phyloP scores from a whole-genome alignment of 2,888 invertebrate genomes.

The Drosophila pegasa region DNA sequence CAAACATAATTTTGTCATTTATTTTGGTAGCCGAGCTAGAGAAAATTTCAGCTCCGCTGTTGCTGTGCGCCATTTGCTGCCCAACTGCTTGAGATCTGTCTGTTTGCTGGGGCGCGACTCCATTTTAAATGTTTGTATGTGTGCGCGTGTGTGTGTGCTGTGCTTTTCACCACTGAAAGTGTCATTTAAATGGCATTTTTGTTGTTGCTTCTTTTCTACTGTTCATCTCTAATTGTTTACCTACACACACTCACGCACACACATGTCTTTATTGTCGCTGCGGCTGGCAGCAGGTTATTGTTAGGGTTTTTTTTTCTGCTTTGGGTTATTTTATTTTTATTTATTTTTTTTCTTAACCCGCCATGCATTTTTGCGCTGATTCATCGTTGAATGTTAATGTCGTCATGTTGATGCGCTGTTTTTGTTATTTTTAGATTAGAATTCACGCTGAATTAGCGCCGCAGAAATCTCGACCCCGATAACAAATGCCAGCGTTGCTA shows the following conservation, averaged over 20 bases:
- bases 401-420: constrained; percentile 49
- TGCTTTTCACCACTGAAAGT: constrained; percentile 72
- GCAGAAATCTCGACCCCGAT: constrained; percentile 17
- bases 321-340: background rate
- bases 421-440: constrained; percentile 41
- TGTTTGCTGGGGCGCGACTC: constrained; percentile 49
- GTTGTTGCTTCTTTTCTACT: constrained; percentile 33
- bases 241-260: constrained; percentile 24
- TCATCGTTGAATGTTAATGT: constrained; percentile 59
- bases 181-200: constrained; percentile 63
- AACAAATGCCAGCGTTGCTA: background rate
- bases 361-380: constrained; percentile 63
- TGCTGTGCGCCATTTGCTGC: constrained; percentile 19
- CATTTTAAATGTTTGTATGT: constrained; percentile 36
- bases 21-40: constrained; percentile 42
- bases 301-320: constrained; percentile 19
- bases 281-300: constrained; percentile 31
- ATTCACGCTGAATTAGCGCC: constrained; percentile 28
- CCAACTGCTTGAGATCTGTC: constrained; percentile 38
- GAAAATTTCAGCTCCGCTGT: constrained; percentile 39
- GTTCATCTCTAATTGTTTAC: constrained; percentile 67
- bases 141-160: constrained; percentile 24
- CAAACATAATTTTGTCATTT: constrained; percentile 47
- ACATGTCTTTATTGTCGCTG: constrained; percentile 21
- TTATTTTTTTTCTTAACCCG: constrained; percentile 16